A percentile compares a stretch with the other conserved stretches of the same genome.
Evolutionary conservation across 2,888 invertebrate species (phyloP).

Genomic region (Clepsis dumicolana): DNA sequence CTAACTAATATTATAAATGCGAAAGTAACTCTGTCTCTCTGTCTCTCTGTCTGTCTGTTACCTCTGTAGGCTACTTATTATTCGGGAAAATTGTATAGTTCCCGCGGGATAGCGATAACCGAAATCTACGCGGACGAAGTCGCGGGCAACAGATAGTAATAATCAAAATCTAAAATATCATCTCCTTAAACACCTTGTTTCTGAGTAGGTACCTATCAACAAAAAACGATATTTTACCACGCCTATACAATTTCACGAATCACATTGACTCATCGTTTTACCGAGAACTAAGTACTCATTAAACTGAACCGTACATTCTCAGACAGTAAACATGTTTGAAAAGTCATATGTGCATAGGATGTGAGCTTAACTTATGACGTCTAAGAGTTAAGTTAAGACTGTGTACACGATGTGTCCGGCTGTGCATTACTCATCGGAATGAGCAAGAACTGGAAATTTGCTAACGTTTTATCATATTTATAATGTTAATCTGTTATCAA

Average conservation of each 20-base stretch:
- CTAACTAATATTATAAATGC: too few species aligned
- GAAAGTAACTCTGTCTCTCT: too few species aligned
- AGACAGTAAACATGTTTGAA: not conserved
- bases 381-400: not conserved
- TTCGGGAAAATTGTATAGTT: too few species aligned
- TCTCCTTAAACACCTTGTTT: too few species aligned
- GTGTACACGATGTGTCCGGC: not conserved
- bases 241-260: conserved; percentile 1
- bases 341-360: not conserved
- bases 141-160: too few species aligned
- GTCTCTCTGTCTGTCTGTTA: too few species aligned
- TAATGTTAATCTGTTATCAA: not conserved
- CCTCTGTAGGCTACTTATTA: too few species aligned
- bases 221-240: not conserved
- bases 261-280: conserved; percentile 5
- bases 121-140: too few species aligned
- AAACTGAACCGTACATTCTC: not conserved
- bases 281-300: conserved; percentile 3
- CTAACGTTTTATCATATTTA: not conserved
- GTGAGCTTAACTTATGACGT: not conserved
- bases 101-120: too few species aligned
- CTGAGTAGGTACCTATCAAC: not conserved
- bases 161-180: too few species aligned
- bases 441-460: conserved; percentile 3
- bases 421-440: conserved; percentile 4